These are phyloP conservation scores for Rhineura floridana DNA, from an alignment of 2,113 vertebrate genomes.

Conservation along the genomic window DNA sequence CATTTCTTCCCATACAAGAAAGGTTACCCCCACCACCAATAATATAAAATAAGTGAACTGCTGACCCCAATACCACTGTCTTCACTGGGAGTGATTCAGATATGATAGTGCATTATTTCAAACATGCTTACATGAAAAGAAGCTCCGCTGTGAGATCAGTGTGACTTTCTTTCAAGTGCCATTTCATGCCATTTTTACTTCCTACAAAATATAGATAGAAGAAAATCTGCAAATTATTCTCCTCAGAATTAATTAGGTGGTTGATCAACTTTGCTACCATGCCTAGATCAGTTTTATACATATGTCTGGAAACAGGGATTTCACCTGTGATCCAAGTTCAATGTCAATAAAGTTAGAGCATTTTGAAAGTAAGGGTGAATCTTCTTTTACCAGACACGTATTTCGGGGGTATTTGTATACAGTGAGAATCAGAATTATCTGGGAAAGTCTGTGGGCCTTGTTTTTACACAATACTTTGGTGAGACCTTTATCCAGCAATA, in stretches of 20 bases:
- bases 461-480: neutral
- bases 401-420: neutral
- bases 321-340: neutral
- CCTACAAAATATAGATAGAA: neutral
- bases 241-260: neutral
- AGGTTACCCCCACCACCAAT: neutral
- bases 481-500: neutral
- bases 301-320: neutral
- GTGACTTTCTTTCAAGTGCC: neutral
- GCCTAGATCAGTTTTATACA: neutral
- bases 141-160: neutral
- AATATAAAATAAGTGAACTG: neutral
- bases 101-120: neutral
- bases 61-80: no score
- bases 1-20: neutral
- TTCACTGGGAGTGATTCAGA: neutral
- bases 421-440: neutral
- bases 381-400: no score
- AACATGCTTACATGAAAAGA: neutral
- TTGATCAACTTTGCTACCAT: neutral
- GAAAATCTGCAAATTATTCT: neutral
- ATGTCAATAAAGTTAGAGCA: neutral
- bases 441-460: neutral
- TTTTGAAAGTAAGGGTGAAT: neutral
- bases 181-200: neutral